Base-by-base conservation (phyloP, 2,888 invertebrate genomes). In the Caenorhabditis sp. region DNA sequence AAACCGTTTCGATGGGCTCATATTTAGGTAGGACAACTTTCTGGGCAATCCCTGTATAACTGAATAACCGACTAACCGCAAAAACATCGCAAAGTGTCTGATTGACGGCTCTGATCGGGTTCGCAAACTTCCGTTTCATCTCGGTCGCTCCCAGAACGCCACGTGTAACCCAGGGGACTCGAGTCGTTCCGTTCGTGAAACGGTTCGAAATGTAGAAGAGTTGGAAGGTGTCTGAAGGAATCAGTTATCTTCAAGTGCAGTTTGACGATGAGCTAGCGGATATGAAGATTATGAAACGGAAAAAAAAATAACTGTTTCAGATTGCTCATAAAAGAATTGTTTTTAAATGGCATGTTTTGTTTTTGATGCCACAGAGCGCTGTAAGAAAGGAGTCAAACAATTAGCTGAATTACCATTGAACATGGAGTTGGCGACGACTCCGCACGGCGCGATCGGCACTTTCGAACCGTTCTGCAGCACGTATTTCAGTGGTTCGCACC, bases 351-450 rank as follows among this genome's bases (percentile, higher is more conserved):
- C n/a, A n/a, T n/a, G n/a, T n/a, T n/a, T n/a, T n/a, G n/a, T n/a
- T n/a, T n/a, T n/a, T n/a, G n/a, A n/a, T n/a, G n/a, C n/a, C n/a
- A n/a, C n/a, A n/a, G n/a, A n/a, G n/a, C n/a, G n/a, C n/a, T n/a
- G n/a, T n/a, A n/a, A n/a, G n/a, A n/a, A n/a, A n/a, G n/a, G n/a
- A n/a, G n/a, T n/a, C n/a, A n/a, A n/a, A n/a, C n/a, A n/a, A n/a
- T n/a, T n/a, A n/a, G n/a, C n/a, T n/a, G n/a, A n/a, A n/a, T n/a
- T n/a, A 95, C 95, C 98, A 91, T 94, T 97, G 89, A 99, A 99
- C 73, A 99, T 91, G 0, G 98, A 98, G 91, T 99, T 99, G 0
- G 99, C 99, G 79, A 99, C 98, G 11, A 98, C 97, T 13, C 99
- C 99, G 90, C 99, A 99, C 0, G 99, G 99, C 1, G 95, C 97